Base-by-base conservation (phyloP, 2,888 invertebrate species). In the Parnassius orleans region DNA sequence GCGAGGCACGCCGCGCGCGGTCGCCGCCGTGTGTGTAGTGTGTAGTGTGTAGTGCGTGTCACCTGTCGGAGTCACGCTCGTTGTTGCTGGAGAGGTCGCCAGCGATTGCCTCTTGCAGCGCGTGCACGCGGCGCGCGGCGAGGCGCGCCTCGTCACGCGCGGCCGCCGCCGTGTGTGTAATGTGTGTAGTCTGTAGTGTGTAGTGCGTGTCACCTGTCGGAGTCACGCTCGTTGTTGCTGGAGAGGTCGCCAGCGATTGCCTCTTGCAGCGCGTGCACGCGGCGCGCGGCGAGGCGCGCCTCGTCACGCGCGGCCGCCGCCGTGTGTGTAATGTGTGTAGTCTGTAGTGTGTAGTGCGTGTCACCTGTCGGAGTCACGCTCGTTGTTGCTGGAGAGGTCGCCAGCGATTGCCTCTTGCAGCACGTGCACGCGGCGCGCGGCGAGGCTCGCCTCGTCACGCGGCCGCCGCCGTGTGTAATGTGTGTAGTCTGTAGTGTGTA, bases 401-500 rank as follows among this genome's bases (percentile, higher is more conserved):
- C 96, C 98, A 70, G 98, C 97, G 81, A 98, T 96, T 66, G 98
- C 98, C 76, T 96, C 95, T 81, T 98, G 98, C 68, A 99, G 90
- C 78, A 98, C 98, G 54, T 97, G 95, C 71, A 98, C 98, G 65
- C 98, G 93, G 68, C 98, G 95, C 64, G 98, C 93, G 5, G 98
- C 98, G 60, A 98, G 91, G 59, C 97, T 93, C 53, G 98, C 93
- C 87, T 98, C 98, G 82, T 95, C 94, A 77, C 94, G 87, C 52
- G 97, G 44, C 92, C 74, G 95, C 94, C 57, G 95, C 93, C 42
- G 94, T 33, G 7, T 33, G 33, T 7, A 5, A 5, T 0, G 33
- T 33, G 33, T 7, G 33, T 33, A 33, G 33, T 33, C 7, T 33
- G 33, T 33, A 33, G 1, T 33, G 33, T 33, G 5, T 33, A 33